Conservation (phyloP, 2,888 invertebrate species). For the Allacma fusca region DNA sequence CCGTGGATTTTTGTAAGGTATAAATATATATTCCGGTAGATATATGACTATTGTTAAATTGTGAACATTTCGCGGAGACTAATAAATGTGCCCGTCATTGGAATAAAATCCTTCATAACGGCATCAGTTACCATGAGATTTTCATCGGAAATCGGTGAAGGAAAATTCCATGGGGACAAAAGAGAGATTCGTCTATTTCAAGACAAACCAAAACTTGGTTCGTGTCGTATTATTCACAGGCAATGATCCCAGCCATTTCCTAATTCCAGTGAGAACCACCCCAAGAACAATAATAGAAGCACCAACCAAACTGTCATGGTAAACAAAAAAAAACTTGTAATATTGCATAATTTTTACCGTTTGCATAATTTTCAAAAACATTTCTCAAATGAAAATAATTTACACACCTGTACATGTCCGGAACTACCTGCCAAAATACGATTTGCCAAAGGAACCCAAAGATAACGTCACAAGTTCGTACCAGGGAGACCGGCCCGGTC, state of each 20-base stretch:
- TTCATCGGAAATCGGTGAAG: no score
- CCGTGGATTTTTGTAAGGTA: no score
- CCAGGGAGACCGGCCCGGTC: slow-evolving; percentile 89
- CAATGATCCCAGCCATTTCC: slow-evolving; percentile 50
- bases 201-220: slow-evolving; percentile 36
- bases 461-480: slow-evolving; percentile 87
- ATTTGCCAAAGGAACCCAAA: slow-evolving; percentile 89
- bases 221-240: slow-evolving; percentile 41
- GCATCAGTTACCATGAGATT: no score
- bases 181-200: slow-evolving; percentile 31
- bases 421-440: slow-evolving; percentile 43
- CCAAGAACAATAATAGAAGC: slow-evolving; percentile 46
- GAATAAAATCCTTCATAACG: no score
- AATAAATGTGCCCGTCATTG: no score
- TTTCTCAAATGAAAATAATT: not conserved
- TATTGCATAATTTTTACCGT: no score
- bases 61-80: no score
- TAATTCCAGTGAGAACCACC: slow-evolving; percentile 44
- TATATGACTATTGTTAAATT: no score
- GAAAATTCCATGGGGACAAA: no score
- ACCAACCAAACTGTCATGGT: slow-evolving; percentile 46
- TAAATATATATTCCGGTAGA: no score
- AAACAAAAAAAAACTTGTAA: no score
- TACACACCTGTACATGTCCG: slow-evolving; percentile 53
- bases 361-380: no score